A percentile compares a stretch with the other conserved stretches of the same genome.
Evolutionary conservation across 2,888 invertebrate genomes (phyloP).

Genomic region (Dichetophora obliterata): DNA sequence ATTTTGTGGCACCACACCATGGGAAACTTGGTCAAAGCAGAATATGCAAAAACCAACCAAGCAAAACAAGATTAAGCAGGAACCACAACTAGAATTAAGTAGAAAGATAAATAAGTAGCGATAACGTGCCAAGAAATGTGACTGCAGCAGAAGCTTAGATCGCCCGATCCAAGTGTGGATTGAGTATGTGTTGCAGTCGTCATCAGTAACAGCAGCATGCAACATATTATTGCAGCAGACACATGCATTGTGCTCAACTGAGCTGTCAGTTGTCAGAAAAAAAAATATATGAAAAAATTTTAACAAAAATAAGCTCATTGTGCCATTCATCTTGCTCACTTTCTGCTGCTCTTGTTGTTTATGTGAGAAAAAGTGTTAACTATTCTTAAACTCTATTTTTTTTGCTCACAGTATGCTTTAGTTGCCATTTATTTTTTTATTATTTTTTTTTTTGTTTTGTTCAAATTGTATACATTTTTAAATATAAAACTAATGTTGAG

Average conservation of each 20-base stretch:
- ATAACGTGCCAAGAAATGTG: background rate
- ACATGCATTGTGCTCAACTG: too few relatives aligned
- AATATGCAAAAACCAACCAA: background rate
- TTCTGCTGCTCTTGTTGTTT: too few relatives aligned
- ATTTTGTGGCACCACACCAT: too few relatives aligned
- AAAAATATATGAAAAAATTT: background rate
- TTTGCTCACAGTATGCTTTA: too few relatives aligned
- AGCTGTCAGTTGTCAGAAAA: too few relatives aligned
- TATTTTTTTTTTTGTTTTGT: too few relatives aligned
- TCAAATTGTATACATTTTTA: too few relatives aligned
- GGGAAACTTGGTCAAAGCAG: too few relatives aligned
- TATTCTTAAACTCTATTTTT: too few relatives aligned
- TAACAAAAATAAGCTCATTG: background rate
- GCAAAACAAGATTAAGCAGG: background rate
- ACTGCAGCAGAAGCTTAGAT: background rate
- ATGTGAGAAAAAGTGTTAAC: too few relatives aligned
- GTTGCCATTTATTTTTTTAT: too few relatives aligned
- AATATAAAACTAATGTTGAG: too few relatives aligned
- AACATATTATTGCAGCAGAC: background rate
- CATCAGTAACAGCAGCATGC: background rate
- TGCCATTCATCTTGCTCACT: background rate
- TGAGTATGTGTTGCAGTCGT: background rate
- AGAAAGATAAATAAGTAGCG: background rate
- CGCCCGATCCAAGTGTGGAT: background rate
- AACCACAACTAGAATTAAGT: constrained; percentile 4